A percentile compares a stretch with the other conserved stretches of the same genome.
phyloP scores from a whole-genome alignment of 2,113 vertebrate species.

The Clarias magur region DNA sequence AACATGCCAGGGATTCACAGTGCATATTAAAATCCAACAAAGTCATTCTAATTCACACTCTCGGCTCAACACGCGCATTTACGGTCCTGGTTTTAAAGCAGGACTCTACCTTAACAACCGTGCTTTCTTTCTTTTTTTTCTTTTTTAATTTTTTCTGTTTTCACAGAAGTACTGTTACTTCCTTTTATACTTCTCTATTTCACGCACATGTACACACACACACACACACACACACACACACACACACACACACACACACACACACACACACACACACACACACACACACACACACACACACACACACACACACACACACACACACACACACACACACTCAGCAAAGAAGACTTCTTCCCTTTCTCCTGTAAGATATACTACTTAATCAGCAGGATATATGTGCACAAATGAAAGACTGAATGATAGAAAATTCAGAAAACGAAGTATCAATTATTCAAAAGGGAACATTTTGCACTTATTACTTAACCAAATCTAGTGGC shows the following conservation, averaged over 20 bases:
- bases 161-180: not conserved
- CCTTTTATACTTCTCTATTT: not conserved
- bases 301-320: slow-evolving; percentile 10
- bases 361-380: slow-evolving; percentile 60
- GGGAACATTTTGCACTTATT: slow-evolving; percentile 68
- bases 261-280: slow-evolving; percentile 12
- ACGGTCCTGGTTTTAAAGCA: slow-evolving; percentile 4
- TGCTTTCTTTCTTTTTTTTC: not conserved
- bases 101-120: not conserved
- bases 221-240: slow-evolving; percentile 29
- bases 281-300: slow-evolving; percentile 22
- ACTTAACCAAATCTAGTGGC: slow-evolving; percentile 68
- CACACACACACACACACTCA: slow-evolving; percentile 9
- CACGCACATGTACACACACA: not conserved
- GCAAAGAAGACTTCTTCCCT: slow-evolving; percentile 35
- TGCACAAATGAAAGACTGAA: slow-evolving; percentile 60
- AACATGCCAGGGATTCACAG: slow-evolving; percentile 14
- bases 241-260: not conserved
- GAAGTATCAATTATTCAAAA: slow-evolving; percentile 70
- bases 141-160: not conserved
- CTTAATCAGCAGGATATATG: slow-evolving; percentile 68
- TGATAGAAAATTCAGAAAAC: slow-evolving; percentile 55
- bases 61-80: not conserved
- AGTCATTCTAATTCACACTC: slow-evolving; percentile 19
- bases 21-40: slow-evolving; percentile 23